Base-by-base conservation (phyloP, 2,113 vertebrate genomes). In the Uropsilus gracilis region DNA sequence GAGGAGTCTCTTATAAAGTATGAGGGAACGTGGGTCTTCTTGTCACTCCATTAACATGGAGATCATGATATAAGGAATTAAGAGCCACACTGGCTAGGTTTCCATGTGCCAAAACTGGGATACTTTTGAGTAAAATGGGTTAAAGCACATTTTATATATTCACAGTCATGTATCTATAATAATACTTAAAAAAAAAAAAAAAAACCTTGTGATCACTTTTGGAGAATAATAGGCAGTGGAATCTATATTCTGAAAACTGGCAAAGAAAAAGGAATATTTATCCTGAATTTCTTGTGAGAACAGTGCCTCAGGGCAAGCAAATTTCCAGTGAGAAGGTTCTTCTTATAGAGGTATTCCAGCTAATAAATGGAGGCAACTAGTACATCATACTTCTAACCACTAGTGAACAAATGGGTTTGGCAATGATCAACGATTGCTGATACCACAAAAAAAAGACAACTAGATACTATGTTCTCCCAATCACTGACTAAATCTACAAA, bases 211-310 rank as follows among this genome's bases (percentile, higher is more conserved):
- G 24, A 48, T 68, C 48, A 53, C 55, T 48, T 76, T 87, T 61
- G 44, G 80, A 86, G 75, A 86, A 53, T 68, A 26, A 5, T 48
- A 86, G 46, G 20, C 89, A 17, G 86, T 42, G 32, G 64, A 37
- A 18, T 78, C 44, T 72, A n/a, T 64, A 71, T 66, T 94, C 86
- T 95, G 55, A 86, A 91, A 97, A 77, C 30, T 61, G 10, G 13
- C 76, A 59, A 89, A 85, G 73, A 57, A 91, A 71, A 77, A 66
- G 5, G 30, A 17, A 28, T 2, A 44, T 69, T 75, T 78, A 32
- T 80, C 16, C 57, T 78, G 42, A 11, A 34, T 84, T 76, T 53
- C 66, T 28, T 64, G 1, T 75, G 69, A 89, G 37, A 76, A 75
- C 20, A 46, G 34, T 81, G 66, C 55, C 64, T 44, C 32, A 22